Evolutionary conservation across 2,113 vertebrate species (phyloP).

Genomic region (Rhineura floridana): DNA sequence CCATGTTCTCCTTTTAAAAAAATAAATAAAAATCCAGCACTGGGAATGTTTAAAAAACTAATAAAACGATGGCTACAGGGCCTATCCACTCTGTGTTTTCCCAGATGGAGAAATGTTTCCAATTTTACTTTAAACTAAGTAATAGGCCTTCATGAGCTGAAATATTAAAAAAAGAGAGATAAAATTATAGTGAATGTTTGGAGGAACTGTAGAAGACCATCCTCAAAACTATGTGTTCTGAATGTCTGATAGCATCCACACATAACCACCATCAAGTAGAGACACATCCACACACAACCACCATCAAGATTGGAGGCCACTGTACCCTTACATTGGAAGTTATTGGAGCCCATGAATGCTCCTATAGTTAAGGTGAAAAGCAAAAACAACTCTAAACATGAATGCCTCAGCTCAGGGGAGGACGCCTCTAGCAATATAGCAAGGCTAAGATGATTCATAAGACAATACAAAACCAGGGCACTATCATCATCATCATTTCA

Average conservation of each 20-base stretch:
- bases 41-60: slow-evolving; percentile 29
- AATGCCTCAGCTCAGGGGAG: no score
- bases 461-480: no score
- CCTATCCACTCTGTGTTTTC: background rate
- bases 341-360: no score
- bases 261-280: no score
- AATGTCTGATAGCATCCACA: background rate
- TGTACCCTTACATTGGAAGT: background rate
- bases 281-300: background rate
- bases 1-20: background rate
- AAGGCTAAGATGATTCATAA: no score
- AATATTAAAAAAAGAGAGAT: background rate
- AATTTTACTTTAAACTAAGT: background rate
- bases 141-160: background rate
- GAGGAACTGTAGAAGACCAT: background rate
- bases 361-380: no score
- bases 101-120: background rate
- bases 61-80: slow-evolving; percentile 5
- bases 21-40: slow-evolving; percentile 1
- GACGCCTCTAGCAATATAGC: no score
- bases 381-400: no score
- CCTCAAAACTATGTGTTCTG: background rate
- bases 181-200: background rate
- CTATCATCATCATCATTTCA: no score
- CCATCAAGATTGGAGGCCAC: background rate